Base-by-base conservation (phyloP, 2,797 vertebrate species). In the Eleutherodactylus coqui region DNA sequence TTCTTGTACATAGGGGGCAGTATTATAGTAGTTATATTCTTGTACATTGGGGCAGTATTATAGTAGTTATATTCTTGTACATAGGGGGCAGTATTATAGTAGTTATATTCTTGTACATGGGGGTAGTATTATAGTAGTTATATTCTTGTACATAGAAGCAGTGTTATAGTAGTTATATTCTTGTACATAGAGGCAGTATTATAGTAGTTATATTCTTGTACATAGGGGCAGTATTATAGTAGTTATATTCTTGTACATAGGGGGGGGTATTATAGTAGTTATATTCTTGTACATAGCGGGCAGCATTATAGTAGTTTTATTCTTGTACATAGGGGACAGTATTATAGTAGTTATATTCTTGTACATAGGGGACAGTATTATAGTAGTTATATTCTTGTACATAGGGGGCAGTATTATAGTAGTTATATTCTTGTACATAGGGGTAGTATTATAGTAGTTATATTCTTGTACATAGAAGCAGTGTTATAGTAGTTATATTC, bases 11-110 rank as follows among this genome's bases (percentile, higher is more conserved):
- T 41, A n/a, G n/a, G 38, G 38, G 17, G 67, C 13, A 62, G 11
- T 32, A 62, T 62, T 62, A 62, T 62, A 51, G 49, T 70, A 36
- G 67, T 70, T 70, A 72, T 27, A 72, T 72, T 72, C 36, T 70
- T 36, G 34, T 70, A 70, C n/a, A 41, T 41, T 24, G 38, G 38
- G 17, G 67, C 13, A 62, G 11, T 32, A 62, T 62, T 62, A 62
- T 62, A 62, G 58, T 62, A 62, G 58, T 62, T 62, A 62, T 62
- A 62, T 14, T 62, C 11, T 13, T 62, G 27, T 62, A 62, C 27
- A 14, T 62, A 62, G 58, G 58, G n/a, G 16, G 58, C 27, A 29
- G 58, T 53, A 53, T 53, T 53, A 53, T 53, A 53, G 49, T 53
- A 53, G 49, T 53, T 53, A 53, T 53, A 53, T 53, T 53, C 49